Base-by-base conservation (phyloP, 2,888 invertebrate species). In the Andrena haemorrhoa region DNA sequence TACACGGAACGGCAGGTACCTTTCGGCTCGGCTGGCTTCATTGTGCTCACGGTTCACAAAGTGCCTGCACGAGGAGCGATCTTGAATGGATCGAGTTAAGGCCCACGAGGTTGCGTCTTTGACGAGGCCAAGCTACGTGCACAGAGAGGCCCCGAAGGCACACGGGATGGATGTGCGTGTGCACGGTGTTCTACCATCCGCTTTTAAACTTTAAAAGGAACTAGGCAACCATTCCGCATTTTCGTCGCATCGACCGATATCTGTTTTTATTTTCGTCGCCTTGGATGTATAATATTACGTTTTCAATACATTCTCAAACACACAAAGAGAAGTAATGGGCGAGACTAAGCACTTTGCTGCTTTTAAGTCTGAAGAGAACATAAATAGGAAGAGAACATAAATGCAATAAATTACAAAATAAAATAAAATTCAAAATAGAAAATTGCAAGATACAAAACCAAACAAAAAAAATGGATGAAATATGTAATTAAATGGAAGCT, bases 31-130 rank as follows among this genome's bases (percentile, higher is more conserved):
- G 85, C 85, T 84, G 87, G 80, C 78, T 84, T 86, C 86, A 90
- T 90, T 91, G 91, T 91, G 56, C 88, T 80, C 87, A 51, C 60
- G 79, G 85, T 69, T 86, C 88, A 91, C 89, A 91, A 91, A 89
- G 87, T 90, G 88, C 90, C 89, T 91, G 83, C 88, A 88, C 86
- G 89, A 86, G 84, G 86, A 88, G 83, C 81, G 85, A 86, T 87
- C 82, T 75, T 89, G 87, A 90, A 90, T 90, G 87, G 88, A 83
- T 81, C 80, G 77, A 81, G 83, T 83, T 84, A 85, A 86, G 83
- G 84, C 82, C 86, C 83, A 84, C 88, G 90, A 90, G 88, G 89
- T 91, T 91, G 89, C 92, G 91, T 91, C 90, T 89, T 89, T 89
- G 83, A 88, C 86, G 61, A 66, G 71, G 60, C 78, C 82, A 70